Evolutionary conservation across 2,888 invertebrate species (phyloP), one percentile per base, ranked within the genome.

Genomic region (Xiphydria camelus): DNA sequence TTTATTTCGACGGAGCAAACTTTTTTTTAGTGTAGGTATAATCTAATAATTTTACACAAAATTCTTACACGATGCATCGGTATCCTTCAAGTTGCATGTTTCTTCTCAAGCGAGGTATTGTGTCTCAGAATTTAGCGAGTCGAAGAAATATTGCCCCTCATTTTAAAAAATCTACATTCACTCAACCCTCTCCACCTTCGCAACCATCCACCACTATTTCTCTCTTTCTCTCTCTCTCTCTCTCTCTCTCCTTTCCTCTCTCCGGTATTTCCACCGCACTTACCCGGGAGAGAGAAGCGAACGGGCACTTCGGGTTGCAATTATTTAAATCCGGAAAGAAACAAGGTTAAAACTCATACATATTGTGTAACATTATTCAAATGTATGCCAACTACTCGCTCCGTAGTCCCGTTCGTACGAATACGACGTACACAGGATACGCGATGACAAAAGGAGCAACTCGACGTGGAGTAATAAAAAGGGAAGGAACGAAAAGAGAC

Each of bases 261-360:
- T 26, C 7, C 26, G 26, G 5, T 26, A 26, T 4, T 26, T 10
- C 10, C 26, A 4, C 10, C 12, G 6, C 4, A 6, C 5, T 14
- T n/a, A 12, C 14, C 26, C 5, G 26, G 26, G 5, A 10, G 5
- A 10, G 26, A 14, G 10, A 2, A 5, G 12, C 14, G 26, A 10
- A 10, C 14, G 14, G 12, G 10, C 26, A n/a, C 5, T 14, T 7
- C 26, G 12, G 14, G 26, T 10, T 14, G 14, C 10, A 26, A 26
- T 26, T 26, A 26, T 26, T 26, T 26, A 26, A 26, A 26, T 26
- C 26, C 26, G 26, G 4, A n/a, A 10, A 26, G 26, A 26, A 26
- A 26, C 26, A 26, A 26, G 26, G 26, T 26, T 26, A 26, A 26
- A 26, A 26, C 26, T 26, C 26, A 26, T 26, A 26, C 26, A 26